Base-by-base conservation (phyloP, 2,113 vertebrate species). In the Conger conger region DNA sequence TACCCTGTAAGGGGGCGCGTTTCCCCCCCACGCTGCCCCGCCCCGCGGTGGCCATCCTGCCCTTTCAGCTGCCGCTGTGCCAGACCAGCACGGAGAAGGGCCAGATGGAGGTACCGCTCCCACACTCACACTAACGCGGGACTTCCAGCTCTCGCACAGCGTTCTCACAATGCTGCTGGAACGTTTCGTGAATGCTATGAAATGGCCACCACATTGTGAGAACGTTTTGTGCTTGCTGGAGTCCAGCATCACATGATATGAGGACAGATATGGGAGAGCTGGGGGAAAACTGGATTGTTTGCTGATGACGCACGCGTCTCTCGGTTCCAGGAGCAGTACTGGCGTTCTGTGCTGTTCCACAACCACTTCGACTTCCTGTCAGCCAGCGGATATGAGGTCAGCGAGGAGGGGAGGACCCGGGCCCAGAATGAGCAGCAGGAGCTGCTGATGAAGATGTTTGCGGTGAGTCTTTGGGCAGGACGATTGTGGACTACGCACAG, bases 391-490 rank as follows among this genome's bases (percentile, higher is more conserved):
- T 99, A 98, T 16, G 97, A 98, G 89, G 86, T 95, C 0, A 95
- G 98, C 85, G 96, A 97, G 89, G 95, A 88, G 0, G 90, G 82
- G 35, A 96, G 93, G 95, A 94, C 45, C 76, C 94, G 91, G 83
- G 93, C 94, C 1, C 88, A 96, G 89, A 99, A 96, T 89, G 97
- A 98, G 80, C 97, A 99, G 86, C 98, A 99, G 88, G 97, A 98
- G 87, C 94, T 99, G 80, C 85, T 99, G 81, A 97, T 99, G 96
- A 99, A 99, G 93, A 97, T 99, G 96, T 97, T 99, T 91, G 98
- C 98, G 0, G 98, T 99, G 86, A 98, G 98, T 96, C 38, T 17
- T 63, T 60, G 57, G 68, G 37, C 13, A 42, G 79, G 50, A 84
- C 53, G 45, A 80, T 13, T 73, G 78, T 37, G 35, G 13, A 17